These are phyloP conservation scores for Anneissia japonica DNA, from an alignment of 35 echinoderm and acorn worm species.

Conservation along the genomic window DNA sequence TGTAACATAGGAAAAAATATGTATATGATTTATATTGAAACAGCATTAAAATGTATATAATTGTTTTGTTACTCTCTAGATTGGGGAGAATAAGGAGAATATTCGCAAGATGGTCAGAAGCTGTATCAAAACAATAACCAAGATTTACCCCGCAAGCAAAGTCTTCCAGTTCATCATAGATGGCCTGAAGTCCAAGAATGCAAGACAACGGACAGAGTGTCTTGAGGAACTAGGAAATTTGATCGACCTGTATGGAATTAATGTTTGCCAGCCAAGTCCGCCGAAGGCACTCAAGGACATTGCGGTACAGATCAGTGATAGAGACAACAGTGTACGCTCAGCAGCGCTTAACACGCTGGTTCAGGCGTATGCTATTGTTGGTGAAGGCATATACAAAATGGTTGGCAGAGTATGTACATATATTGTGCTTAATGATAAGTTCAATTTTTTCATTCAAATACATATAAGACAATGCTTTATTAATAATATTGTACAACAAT, in stretches of 20 bases:
- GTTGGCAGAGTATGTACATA: constrained; percentile 82
- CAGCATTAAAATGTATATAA: not conserved
- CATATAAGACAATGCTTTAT: too few species aligned
- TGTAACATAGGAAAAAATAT: too few species aligned
- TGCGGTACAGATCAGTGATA: constrained; percentile 68
- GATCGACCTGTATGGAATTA: constrained; percentile 85
- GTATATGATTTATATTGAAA: too few species aligned
- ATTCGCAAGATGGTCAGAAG: constrained; percentile 68
- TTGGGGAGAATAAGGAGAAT: constrained; percentile 89
- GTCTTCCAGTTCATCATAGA: constrained; percentile 95
- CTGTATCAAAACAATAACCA: constrained; percentile 62
- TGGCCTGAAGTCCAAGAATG: constrained; percentile 82
- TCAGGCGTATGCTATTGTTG: constrained; percentile 71
- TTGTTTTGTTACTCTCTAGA: constrained; percentile 11
- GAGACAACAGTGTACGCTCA: constrained; percentile 87
- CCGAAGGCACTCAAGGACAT: constrained; percentile 92
- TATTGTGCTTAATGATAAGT: too few species aligned
- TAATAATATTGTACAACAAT: too few species aligned
- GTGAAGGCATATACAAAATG: constrained; percentile 87
- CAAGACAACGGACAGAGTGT: constrained; percentile 94
- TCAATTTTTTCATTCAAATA: too few species aligned
- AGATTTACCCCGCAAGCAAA: constrained; percentile 91
- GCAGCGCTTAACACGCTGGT: constrained; percentile 95
- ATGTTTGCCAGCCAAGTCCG: constrained; percentile 88
- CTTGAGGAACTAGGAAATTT: constrained; percentile 85